Evolutionary conservation across 1,140 invertebrate species (phyloP), one percentile per base, ranked within the genome.

Genomic region (Heliothis subflexa): DNA sequence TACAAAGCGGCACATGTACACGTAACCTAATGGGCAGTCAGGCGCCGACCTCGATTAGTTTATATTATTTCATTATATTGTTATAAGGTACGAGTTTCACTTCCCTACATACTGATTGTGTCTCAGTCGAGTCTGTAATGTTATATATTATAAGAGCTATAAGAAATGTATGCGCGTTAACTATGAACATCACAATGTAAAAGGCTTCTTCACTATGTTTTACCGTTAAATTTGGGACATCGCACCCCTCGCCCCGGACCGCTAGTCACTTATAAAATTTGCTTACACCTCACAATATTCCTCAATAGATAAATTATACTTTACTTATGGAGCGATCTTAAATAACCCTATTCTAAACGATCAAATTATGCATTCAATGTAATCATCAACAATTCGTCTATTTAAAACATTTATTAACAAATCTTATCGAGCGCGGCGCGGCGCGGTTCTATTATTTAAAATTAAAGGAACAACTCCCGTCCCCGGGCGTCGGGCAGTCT

Each of bases 271-370:
- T 91, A 92, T 89, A 88, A 86, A 77, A 86, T 84, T 89, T 87
- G 86, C 88, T 91, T 91, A 90, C 81, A 86, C 86, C 85, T 91
- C 89, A 89, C 87, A 85, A 86, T 91, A 89, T 84, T 89, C 86
- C 83, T 90, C 89, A 89, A 82, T 91, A 90, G 88, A 92, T 93
- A 93, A 93, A 93, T 93, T 93, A 94, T 94, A 92, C 83, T 90
- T 93, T 89, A 93, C 91, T 94, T 93, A 94, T 83, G 93, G 93
- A 92, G 89, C 93, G 89, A 93, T 92, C 91, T 94, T 93, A 93
- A 91, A 93, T 93, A 93, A 94, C 89, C 91, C 93, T 94, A 94
- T 90, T 88, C 92, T 93, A 94, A 88, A 90, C 90, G 88, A 89
- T 93, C 91, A 93, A 94, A 94, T 93, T 92, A 93, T 93, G 91